Conservation (phyloP, 2,888 invertebrate species). For the Tuberolachnus salignus region DNA sequence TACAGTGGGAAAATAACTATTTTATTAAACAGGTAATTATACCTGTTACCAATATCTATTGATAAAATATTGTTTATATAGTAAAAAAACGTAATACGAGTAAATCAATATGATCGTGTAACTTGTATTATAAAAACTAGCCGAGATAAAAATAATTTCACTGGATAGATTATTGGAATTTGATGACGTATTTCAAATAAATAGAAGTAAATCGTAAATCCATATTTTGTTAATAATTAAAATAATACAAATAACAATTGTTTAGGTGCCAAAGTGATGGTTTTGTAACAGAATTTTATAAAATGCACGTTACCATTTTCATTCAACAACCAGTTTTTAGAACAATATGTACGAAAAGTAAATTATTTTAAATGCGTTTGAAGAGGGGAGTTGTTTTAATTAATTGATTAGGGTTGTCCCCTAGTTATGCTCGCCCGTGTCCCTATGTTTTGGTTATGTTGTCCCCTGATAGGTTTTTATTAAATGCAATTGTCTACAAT, state of each 20-base stretch:
- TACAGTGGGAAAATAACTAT: no score
- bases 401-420: constrained; percentile 34
- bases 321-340: neutral
- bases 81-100: neutral
- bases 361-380: neutral
- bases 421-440: neutral
- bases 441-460: no score
- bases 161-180: neutral
- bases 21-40: neutral
- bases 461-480: neutral
- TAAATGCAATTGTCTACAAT: neutral
- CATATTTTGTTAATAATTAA: no score
- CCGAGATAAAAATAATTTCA: constrained; percentile 1
- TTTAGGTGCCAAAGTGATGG: no score
- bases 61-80: neutral
- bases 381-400: neutral
- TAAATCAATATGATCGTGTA: no score
- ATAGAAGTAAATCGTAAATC: neutral
- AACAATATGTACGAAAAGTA: neutral
- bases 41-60: neutral
- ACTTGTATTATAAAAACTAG: neutral
- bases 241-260: no score
- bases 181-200: neutral
- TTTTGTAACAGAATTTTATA: neutral
- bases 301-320: neutral